Base-by-base conservation (phyloP, 1,140 invertebrate genomes). In the Druon quercuslanigerum region DNA sequence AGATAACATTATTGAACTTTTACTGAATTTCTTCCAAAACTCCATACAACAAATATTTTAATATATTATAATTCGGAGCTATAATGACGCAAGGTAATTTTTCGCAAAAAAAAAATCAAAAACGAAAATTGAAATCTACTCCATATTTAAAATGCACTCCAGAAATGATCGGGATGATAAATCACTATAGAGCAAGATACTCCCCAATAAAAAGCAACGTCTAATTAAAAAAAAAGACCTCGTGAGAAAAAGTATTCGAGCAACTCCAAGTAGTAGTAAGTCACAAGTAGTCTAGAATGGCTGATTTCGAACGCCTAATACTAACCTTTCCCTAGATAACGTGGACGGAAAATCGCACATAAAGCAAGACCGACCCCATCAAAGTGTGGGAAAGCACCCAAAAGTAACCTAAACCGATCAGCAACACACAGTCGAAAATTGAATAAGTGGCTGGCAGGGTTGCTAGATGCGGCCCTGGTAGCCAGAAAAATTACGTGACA, bases 401-500 rank as follows among this genome's bases (percentile, higher is more conserved):
- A 74, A 74, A 16, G 20, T 74, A 74, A 74, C 57, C 40, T 57
- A 17, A 57, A 51, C 20, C 70, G 1, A 13, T 51, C 57, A 13
- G 25, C 20, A 51, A 17, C 16, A 16, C 19, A 25, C 20, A 60
- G 51, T 33, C 14, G 19, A 73, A 73, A 73, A 73, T 50, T 51
- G 52, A 52, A 51, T 51, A 73, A 52, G 19, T 52, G 52, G 72
- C 72, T 73, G 16, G 77, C 76, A 73, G 87, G 82, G 86, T 85
- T 83, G 85, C 77, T 84, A 81, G 78, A 84, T 85, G 83, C 83
- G 85, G 82, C 84, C 84, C 87, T 87, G 86, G 78, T 76, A 79
- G 75, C 80, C 85, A 33, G 77, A 83, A 89, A 89, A 89, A 89
- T 89, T 90, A 90, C 89, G 89, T 90, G 89, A 90, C 88, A 88